phyloP scores from a whole-genome alignment of 2,113 vertebrate genomes.

The Oplegnathus fasciatus region DNA sequence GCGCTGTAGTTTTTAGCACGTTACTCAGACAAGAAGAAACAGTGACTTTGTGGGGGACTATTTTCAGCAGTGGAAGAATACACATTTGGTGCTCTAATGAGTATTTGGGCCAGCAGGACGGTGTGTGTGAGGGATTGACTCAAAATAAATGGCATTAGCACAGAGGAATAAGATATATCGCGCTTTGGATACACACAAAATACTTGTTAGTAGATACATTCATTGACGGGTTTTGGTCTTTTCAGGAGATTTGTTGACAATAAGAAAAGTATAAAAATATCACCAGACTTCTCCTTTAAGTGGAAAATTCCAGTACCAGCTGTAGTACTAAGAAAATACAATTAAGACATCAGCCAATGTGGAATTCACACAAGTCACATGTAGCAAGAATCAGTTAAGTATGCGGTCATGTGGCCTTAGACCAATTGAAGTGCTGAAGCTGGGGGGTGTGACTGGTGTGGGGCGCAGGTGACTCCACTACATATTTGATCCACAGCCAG shows the following conservation, averaged over 20 bases:
- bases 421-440: neutral
- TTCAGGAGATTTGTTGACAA: neutral
- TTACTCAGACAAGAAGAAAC: neutral
- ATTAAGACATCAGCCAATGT: neutral
- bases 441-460: neutral
- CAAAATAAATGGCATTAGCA: too few relatives aligned
- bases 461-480: neutral
- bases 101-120: neutral
- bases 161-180: neutral
- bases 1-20: too few relatives aligned
- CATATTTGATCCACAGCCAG: constrained; percentile 21
- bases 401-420: neutral
- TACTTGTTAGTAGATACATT: too few relatives aligned
- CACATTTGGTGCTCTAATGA: neutral
- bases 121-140: neutral
- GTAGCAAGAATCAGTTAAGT: neutral
- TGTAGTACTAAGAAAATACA: too few relatives aligned
- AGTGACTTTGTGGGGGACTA: neutral
- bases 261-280: too few relatives aligned
- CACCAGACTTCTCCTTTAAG: too few relatives aligned
- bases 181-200: neutral
- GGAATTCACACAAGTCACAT: neutral
- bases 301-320: too few relatives aligned
- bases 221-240: neutral
- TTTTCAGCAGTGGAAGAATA: neutral